Evolutionary conservation across 1,140 invertebrate species (phyloP).

Genomic region (Drosophila paulistorum): DNA sequence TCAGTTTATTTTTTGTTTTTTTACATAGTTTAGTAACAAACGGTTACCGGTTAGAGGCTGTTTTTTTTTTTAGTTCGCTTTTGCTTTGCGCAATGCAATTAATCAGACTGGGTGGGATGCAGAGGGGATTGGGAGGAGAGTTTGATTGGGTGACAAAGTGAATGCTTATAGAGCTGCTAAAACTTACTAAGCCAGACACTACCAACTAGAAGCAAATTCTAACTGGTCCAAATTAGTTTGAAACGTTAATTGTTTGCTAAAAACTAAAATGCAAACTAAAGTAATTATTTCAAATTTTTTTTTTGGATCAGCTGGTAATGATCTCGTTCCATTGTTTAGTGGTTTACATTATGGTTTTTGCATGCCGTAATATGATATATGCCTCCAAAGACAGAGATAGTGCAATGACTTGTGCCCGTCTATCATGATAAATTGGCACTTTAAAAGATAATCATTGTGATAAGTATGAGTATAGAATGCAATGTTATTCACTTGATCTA

Average conservation of each 20-base stretch:
- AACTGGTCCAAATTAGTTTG: constrained; percentile 34
- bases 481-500: constrained; percentile 10
- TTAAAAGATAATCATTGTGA: neutral
- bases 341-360: neutral
- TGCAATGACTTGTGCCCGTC: neutral
- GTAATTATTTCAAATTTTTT: neutral
- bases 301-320: neutral
- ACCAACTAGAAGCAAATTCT: constrained; percentile 25
- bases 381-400: neutral
- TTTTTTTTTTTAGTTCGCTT: constrained; percentile 34
- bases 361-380: neutral
- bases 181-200: constrained; percentile 38
- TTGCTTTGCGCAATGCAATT: constrained; percentile 55
- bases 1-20: constrained; percentile 29
- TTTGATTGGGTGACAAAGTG: constrained; percentile 46
- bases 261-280: neutral
- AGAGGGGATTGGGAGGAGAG: constrained; percentile 5
- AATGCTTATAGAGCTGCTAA: constrained; percentile 38
- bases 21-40: constrained; percentile 37
- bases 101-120: constrained; percentile 20
- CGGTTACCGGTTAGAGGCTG: constrained; percentile 52
- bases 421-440: neutral
- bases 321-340: neutral
- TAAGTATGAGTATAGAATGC: neutral
- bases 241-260: constrained; percentile 1